Conservation (phyloP, 2,113 vertebrate species). For the Lepus americanus region DNA sequence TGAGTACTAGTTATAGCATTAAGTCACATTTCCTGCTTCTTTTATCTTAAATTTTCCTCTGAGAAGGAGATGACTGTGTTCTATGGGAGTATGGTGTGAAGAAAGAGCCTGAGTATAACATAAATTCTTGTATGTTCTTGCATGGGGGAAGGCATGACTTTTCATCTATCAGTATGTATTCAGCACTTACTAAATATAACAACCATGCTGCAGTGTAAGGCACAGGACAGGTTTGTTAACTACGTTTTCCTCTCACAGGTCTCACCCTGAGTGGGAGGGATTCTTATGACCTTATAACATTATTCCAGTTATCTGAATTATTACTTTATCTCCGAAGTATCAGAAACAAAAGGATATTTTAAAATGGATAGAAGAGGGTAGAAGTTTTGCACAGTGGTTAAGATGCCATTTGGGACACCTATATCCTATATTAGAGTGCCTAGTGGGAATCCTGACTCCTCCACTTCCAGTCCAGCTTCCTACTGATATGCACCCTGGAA, state of each 20-base stretch:
- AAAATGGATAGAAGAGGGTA: background rate
- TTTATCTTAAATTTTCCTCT: background rate
- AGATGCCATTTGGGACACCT: no score
- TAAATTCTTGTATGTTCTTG: background rate
- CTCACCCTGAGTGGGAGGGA: background rate
- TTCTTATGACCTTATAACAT: background rate
- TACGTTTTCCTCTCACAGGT: background rate
- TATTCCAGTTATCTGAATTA: background rate
- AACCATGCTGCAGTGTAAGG: background rate
- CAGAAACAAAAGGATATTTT: constrained; percentile 21
- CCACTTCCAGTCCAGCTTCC: no score
- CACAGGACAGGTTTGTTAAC: background rate
- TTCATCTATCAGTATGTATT: background rate
- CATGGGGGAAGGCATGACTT: background rate
- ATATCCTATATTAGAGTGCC: no score
- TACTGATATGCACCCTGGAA: no score
- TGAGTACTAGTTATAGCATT: no score
- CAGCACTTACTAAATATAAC: background rate
- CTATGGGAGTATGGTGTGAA: background rate
- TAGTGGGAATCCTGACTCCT: no score
- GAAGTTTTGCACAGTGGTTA: no score
- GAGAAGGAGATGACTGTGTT: background rate
- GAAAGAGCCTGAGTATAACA: background rate
- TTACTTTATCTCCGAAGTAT: constrained; percentile 38
- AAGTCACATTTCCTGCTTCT: background rate